Percentiles rank a stretch among this genome's conserved stretches.
Conservation (phyloP, 2,888 invertebrate genomes). For the Coleophora flavipennella region DNA sequence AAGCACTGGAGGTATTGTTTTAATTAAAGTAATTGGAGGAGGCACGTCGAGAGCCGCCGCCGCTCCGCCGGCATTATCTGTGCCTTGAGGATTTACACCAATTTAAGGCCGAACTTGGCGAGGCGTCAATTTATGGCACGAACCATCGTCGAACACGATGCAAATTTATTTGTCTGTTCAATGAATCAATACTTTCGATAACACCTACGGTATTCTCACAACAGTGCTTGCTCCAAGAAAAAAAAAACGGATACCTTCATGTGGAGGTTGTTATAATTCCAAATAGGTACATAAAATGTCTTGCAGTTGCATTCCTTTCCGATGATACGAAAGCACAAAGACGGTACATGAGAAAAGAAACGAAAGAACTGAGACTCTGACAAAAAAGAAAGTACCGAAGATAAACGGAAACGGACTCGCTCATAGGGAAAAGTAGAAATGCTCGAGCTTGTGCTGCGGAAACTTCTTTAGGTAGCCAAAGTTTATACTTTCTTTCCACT, state of each 20-base stretch:
- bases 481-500: background rate
- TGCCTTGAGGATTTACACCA: constrained; percentile 70
- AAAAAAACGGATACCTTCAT: background rate
- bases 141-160: constrained; percentile 38
- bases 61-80: constrained; percentile 60
- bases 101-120: constrained; percentile 60
- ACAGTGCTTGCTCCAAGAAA: background rate
- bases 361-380: constrained; percentile 46
- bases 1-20: constrained; percentile 68
- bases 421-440: constrained; percentile 61
- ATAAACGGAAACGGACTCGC: constrained; percentile 65
- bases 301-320: constrained; percentile 26
- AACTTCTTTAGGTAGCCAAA: constrained; percentile 47
- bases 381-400: constrained; percentile 56
- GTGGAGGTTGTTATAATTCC: constrained; percentile 3
- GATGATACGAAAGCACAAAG: constrained; percentile 49
- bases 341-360: constrained; percentile 53
- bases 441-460: constrained; percentile 47
- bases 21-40: constrained; percentile 73
- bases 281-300: background rate
- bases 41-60: constrained; percentile 64
- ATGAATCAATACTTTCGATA: background rate
- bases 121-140: constrained; percentile 58
- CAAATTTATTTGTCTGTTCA: constrained; percentile 14
- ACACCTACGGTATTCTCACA: too few relatives aligned